These are phyloP conservation scores for Colletes latitarsis DNA, from an alignment of 1,140 invertebrate species.

Conservation along the genomic window DNA sequence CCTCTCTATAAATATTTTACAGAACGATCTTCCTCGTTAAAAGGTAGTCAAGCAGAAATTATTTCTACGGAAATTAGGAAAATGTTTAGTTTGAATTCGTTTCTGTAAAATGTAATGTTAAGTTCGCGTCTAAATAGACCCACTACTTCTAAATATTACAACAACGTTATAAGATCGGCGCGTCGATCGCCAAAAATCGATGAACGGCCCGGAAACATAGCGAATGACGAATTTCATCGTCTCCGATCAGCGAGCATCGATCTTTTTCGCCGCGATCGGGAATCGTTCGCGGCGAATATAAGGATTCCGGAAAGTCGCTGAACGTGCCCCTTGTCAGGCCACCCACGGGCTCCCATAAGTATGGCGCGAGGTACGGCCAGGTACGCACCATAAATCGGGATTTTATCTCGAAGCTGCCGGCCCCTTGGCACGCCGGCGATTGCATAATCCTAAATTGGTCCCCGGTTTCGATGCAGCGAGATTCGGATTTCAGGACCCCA, in stretches of 20 bases:
- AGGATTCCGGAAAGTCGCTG: constrained; percentile 73
- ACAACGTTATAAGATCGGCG: too few species aligned
- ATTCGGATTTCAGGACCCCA: constrained; percentile 12
- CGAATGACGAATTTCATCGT: background rate
- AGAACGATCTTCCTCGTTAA: too few species aligned
- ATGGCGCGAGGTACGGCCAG: constrained; percentile 70
- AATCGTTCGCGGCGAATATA: constrained; percentile 42
- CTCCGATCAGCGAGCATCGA: constrained; percentile 9
- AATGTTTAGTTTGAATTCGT: too few species aligned
- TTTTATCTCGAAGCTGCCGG: constrained; percentile 76
- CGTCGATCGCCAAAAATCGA: too few species aligned
- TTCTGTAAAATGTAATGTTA: too few species aligned
- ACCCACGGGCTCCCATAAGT: constrained; percentile 80
- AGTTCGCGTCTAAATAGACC: too few species aligned
- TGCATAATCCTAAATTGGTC: constrained; percentile 73
- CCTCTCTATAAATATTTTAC: too few species aligned
- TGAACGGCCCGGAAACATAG: too few species aligned
- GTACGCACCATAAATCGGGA: constrained; percentile 77
- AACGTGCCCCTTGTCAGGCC: constrained; percentile 70
- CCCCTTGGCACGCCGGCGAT: constrained; percentile 55
- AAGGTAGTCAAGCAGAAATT: too few species aligned
- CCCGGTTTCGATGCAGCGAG: constrained; percentile 39
- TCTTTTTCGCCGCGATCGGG: constrained; percentile 41
- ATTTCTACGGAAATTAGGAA: too few species aligned
- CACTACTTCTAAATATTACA: too few species aligned